These are phyloP conservation scores for Magallana ariakensis DNA, from an alignment of 1,140 invertebrate species.

Conservation along the genomic window DNA sequence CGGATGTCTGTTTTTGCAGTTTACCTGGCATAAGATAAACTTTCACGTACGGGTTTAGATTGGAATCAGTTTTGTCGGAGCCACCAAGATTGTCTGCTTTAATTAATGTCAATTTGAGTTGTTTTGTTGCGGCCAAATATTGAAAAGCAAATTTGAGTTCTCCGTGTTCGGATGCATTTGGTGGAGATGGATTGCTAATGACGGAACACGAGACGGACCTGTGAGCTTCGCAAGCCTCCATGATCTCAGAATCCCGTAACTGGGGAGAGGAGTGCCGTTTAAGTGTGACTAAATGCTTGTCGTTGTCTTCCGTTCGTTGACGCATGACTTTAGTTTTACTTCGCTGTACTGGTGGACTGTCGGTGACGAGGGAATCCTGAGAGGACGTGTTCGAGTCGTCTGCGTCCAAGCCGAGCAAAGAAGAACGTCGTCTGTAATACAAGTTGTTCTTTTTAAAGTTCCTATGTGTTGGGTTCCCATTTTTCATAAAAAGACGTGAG, in stretches of 20 bases:
- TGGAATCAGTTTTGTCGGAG: constrained; percentile 63
- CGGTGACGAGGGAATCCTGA: constrained; percentile 28
- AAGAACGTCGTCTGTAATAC: constrained; percentile 72
- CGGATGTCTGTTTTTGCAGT: constrained; percentile 73
- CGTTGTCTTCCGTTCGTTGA: background rate
- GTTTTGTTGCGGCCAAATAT: constrained; percentile 68
- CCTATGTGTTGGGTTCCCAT: background rate
- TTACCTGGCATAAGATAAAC: constrained; percentile 76
- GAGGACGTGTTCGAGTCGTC: constrained; percentile 29
- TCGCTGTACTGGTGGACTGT: constrained; percentile 30
- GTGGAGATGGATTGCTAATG: constrained; percentile 40
- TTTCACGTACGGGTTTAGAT: constrained; percentile 69
- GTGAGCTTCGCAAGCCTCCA: constrained; percentile 24
- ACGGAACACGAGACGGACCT: constrained; percentile 58
- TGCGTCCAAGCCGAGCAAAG: constrained; percentile 58
- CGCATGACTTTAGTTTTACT: constrained; percentile 39
- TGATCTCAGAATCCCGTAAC: constrained; percentile 39
- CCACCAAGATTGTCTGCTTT: constrained; percentile 73
- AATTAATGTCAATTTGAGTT: constrained; percentile 73
- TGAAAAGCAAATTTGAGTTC: constrained; percentile 77
- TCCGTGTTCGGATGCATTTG: constrained; percentile 68
- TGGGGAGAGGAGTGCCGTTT: constrained; percentile 73
- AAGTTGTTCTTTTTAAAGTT: constrained; percentile 50
- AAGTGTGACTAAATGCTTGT: constrained; percentile 28
- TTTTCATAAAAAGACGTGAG: background rate